phyloP scores from a whole-genome alignment of 1,140 invertebrate genomes.

The Bicyclus anynana region DNA sequence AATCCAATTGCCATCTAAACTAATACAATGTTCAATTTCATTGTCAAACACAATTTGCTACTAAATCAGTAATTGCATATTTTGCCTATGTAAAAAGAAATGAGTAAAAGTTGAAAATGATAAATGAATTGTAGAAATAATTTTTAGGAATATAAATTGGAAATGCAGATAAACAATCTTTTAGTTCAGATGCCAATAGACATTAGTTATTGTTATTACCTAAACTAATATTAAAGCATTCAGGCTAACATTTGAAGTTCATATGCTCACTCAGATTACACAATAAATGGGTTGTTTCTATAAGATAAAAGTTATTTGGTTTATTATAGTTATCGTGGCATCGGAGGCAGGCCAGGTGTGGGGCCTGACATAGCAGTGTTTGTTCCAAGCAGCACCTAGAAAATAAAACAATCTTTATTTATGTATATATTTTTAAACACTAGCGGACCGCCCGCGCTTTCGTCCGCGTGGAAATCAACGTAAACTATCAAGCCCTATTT shows the following conservation, averaged over 20 bases:
- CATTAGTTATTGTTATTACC: conserved; percentile 30
- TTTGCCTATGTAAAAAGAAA: conserved; percentile 12
- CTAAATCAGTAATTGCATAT: conserved; percentile 13
- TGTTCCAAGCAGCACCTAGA: conserved; percentile 64
- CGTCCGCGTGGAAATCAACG: too few relatives aligned
- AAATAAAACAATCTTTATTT: not conserved
- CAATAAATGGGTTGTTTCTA: conserved; percentile 34
- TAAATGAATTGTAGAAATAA: conserved; percentile 15
- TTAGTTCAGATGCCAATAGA: conserved; percentile 20
- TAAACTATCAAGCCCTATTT: too few relatives aligned
- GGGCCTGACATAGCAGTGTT: conserved; percentile 70
- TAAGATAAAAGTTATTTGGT: conserved; percentile 29
- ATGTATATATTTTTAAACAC: not conserved
- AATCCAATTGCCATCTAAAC: conserved; percentile 24
- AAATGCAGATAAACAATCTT: conserved; percentile 17
- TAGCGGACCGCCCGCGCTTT: too few relatives aligned
- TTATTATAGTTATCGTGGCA: conserved; percentile 75
- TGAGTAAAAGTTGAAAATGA: too few relatives aligned
- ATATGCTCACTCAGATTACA: conserved; percentile 30
- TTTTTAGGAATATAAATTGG: conserved; percentile 9
- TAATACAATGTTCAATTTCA: conserved; percentile 21
- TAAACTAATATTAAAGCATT: conserved; percentile 46
- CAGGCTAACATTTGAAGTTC: conserved; percentile 34
- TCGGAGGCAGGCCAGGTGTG: conserved; percentile 74
- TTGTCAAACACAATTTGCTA: conserved; percentile 13